Evolutionary conservation across 2,888 invertebrate species (phyloP), one percentile per base, ranked within the genome.

Genomic region (Netelia melanura): DNA sequence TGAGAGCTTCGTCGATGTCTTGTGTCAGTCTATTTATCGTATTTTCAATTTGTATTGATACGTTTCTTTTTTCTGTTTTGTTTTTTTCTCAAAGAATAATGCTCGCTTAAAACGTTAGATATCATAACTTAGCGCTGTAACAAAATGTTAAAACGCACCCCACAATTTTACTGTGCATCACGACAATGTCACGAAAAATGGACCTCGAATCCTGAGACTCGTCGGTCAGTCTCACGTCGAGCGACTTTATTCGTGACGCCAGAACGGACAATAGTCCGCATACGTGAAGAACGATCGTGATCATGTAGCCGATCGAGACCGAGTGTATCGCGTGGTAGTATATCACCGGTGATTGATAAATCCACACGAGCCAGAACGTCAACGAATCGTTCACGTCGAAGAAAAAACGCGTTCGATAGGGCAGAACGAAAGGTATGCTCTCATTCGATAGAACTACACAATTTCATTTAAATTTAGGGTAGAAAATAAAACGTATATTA

Each of bases 401-500:
- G 54, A 84, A 84, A 58, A 84, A 43, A 14, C 71, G 82, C 14
- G 84, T 79, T 5, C 84, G 86, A 38, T 83, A 87, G 2, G 87
- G 72, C 23, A 78, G 56, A n/a, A 78, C 64, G 54, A 61, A 81
- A 5, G 79, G 76, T 43, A 77, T 64, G 48, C 44, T 83, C 21
- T 83, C 67, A 25, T 81, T 83, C 52, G 64, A 38, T 43, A 85
- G 25, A 43, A 14, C 85, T 85, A 58, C 9, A 58, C 9, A 21
- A 9, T 58, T 58, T 58, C 58, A 58, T 58, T 58, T 9, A 21
- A 21, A 10, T 21, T 21, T 10, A 10, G 17, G 17, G 10, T 21
- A 58, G 3, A 21, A 9, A 9, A 44, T 14, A 17, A n/a, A 72
- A 44, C 23, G 5, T 6, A 54, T 54, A 6, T 54, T 54, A 54